Evolutionary conservation across 2,888 invertebrate genomes (phyloP).

Genomic region (Serripes groenlandicus): DNA sequence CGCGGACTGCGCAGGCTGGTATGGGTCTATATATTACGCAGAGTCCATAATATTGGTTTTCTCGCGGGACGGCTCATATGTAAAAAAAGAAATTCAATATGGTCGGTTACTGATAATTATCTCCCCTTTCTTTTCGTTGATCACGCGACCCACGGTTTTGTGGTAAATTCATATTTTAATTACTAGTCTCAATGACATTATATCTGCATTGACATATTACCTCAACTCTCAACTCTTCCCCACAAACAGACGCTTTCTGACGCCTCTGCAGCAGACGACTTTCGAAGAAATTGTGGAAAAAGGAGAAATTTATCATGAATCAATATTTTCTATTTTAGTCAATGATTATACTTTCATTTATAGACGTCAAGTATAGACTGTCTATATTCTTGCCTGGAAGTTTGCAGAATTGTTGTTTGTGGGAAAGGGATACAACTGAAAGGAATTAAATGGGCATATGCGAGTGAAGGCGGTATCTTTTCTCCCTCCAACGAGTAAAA

Average conservation of each 20-base stretch:
- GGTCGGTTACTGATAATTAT: not conserved
- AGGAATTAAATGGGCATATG: too few relatives aligned
- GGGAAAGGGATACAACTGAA: too few relatives aligned
- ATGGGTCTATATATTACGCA: not conserved
- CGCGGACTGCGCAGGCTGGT: not conserved
- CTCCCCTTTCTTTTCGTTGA: constrained; percentile 5
- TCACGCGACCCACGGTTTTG: not conserved
- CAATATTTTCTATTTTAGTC: not conserved
- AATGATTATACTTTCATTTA: too few relatives aligned
- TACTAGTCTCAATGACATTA: constrained; percentile 3
- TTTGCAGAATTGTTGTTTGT: not conserved
- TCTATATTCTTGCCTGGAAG: not conserved
- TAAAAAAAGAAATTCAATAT: not conserved
- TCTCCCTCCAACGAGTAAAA: too few relatives aligned
- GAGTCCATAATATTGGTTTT: not conserved
- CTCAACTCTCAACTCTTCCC: not conserved
- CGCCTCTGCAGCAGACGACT: not conserved
- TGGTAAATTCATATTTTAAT: not conserved
- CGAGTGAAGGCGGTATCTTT: too few relatives aligned
- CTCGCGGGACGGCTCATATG: not conserved
- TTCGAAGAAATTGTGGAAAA: not conserved
- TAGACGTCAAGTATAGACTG: not conserved
- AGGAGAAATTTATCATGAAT: not conserved
- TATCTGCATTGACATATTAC: constrained; percentile 3
- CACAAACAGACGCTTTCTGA: not conserved